A percentile compares a stretch with the other conserved stretches of the same genome.
Evolutionary conservation across 2,113 vertebrate genomes (phyloP).

Genomic region (Phrynosoma blainvillii): DNA sequence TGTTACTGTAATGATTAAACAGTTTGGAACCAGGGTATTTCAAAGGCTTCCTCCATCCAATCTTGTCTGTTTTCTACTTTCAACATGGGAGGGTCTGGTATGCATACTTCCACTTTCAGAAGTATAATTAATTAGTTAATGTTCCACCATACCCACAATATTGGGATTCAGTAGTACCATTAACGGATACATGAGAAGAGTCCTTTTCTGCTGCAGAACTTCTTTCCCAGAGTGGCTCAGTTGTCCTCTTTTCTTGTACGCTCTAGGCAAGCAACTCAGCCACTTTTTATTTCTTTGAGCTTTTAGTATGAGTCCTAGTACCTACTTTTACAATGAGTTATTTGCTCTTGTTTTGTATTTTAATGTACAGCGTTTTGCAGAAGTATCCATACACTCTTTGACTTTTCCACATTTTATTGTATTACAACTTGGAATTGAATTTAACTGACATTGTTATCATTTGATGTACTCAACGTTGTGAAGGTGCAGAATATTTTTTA

Average conservation of each 20-base stretch:
- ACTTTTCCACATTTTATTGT: no score
- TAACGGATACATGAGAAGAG: neutral
- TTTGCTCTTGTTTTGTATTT: no score
- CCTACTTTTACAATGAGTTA: neutral
- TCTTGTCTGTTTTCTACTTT: neutral
- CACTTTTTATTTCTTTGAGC: neutral
- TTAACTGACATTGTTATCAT: no score
- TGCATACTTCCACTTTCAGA: neutral
- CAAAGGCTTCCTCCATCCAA: neutral
- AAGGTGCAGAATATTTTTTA: no score
- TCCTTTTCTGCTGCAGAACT: neutral
- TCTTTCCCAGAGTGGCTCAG: neutral
- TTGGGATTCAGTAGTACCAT: neutral
- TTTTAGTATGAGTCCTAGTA: neutral
- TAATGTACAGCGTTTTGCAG: no score
- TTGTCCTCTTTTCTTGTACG: neutral
- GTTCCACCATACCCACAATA: no score
- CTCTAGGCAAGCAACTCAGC: no score
- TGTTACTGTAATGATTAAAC: neutral
- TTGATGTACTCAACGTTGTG: no score
- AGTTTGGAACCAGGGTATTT: neutral
- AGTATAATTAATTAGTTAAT: neutral
- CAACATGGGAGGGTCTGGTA: neutral
- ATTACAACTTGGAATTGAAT: no score
- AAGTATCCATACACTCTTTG: no score